Evolutionary conservation across 2,888 invertebrate genomes (phyloP).

Genomic region (Auanema freiburgensis): DNA sequence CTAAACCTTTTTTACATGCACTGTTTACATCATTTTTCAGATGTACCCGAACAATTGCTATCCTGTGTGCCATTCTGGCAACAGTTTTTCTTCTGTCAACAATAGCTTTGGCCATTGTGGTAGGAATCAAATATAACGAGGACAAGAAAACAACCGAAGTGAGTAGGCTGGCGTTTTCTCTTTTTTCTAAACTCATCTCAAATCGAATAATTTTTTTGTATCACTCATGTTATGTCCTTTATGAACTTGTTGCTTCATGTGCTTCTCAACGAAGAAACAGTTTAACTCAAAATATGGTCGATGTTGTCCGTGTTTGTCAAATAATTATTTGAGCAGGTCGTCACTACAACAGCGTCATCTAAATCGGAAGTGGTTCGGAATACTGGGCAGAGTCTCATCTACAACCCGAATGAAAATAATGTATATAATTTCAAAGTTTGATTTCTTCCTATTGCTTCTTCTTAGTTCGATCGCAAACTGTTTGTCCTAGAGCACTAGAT

Average conservation of each 20-base stretch:
- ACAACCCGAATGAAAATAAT: conserved; percentile 14
- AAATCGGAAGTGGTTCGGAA: too few relatives aligned
- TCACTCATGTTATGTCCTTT: too few relatives aligned
- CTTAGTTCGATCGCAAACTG: too few relatives aligned
- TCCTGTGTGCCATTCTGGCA: conserved; percentile 53
- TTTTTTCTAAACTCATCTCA: background rate
- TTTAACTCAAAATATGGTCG: too few relatives aligned
- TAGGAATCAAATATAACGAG: conserved; percentile 28
- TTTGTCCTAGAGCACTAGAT: too few relatives aligned
- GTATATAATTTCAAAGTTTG: background rate
- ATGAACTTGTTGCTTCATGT: too few relatives aligned
- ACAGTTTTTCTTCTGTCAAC: conserved; percentile 58
- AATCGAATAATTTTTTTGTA: too few relatives aligned
- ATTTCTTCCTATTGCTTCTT: too few relatives aligned
- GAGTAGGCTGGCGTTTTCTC: background rate
- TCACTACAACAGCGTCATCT: too few relatives aligned
- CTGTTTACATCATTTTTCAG: conserved; percentile 17
- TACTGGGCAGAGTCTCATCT: conserved; percentile 7
- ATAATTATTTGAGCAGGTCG: too few relatives aligned
- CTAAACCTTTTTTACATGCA: conserved; percentile 3
- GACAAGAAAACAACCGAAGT: background rate
- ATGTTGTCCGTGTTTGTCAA: too few relatives aligned
- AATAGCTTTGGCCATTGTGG: conserved; percentile 53
- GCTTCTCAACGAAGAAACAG: too few relatives aligned
- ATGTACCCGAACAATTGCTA: conserved; percentile 49